These are phyloP conservation scores for Agrilus planipennis DNA, from an alignment of 1,140 invertebrate species.

Conservation along the genomic window DNA sequence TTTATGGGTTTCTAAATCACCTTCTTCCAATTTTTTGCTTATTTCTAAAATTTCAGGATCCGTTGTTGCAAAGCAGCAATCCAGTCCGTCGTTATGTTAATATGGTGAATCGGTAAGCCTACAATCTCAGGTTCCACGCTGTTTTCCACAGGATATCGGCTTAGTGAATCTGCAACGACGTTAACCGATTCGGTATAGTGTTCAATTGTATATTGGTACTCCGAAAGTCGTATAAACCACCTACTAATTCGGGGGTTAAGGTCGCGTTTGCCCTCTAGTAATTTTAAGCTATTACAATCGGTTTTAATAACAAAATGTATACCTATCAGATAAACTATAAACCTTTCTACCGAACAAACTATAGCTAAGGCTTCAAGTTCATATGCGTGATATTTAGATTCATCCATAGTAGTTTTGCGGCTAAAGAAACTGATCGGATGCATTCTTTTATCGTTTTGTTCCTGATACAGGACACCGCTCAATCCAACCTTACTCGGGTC, in stretches of 20 bases:
- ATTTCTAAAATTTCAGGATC: conserved; percentile 3
- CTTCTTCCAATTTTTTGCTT: conserved; percentile 2
- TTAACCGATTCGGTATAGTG: conserved; percentile 10
- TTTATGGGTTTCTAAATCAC: conserved; percentile 1
- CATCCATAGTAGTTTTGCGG: conserved; percentile 9
- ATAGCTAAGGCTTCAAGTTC: conserved; percentile 8
- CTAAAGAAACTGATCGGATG: conserved; percentile 3
- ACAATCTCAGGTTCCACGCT: conserved; percentile 1
- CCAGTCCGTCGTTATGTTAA: conserved; percentile 10
- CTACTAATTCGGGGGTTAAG: conserved; percentile 15
- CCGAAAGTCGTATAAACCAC: conserved; percentile 16
- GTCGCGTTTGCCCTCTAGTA: conserved; percentile 12
- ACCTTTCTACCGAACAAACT: conserved; percentile 7
- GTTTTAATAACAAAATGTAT: conserved; percentile 23
- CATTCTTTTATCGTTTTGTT: background rate
- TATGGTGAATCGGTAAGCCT: conserved; percentile 6
- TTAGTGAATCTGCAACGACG: conserved; percentile 11
- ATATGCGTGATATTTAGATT: conserved; percentile 7
- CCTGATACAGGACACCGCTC: conserved; percentile 21
- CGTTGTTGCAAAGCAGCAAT: conserved; percentile 5
- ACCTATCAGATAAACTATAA: conserved; percentile 29
- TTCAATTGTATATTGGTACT: conserved; percentile 13
- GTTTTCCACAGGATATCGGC: conserved; percentile 11
- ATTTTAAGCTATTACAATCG: conserved; percentile 17
- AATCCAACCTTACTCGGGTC: conserved; percentile 8